A percentile compares a stretch with the other conserved stretches of the same genome.
Evolutionary conservation across 2,888 invertebrate genomes (phyloP).

Genomic region (Oligia strigilis): DNA sequence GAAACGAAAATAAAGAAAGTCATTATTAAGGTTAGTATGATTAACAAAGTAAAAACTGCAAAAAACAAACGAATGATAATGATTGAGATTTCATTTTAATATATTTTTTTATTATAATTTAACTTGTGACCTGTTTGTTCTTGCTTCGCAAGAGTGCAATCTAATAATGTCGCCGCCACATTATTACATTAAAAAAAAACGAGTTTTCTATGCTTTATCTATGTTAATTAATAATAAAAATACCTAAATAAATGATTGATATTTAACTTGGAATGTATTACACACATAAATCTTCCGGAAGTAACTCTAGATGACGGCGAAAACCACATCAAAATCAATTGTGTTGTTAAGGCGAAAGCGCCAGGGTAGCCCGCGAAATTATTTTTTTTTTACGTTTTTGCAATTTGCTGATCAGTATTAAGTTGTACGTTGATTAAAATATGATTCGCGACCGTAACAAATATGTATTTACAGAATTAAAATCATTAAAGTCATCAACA

Average conservation of each 20-base stretch:
- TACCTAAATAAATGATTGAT: neutral
- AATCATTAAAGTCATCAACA: too few relatives aligned
- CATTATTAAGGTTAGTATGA: neutral
- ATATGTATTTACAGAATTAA: too few relatives aligned
- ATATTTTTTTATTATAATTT: neutral
- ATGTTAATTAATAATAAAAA: too few relatives aligned
- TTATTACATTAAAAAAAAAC: too few relatives aligned
- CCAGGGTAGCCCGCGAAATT: too few relatives aligned
- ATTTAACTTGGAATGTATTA: neutral
- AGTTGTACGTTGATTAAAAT: too few relatives aligned
- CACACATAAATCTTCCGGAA: neutral
- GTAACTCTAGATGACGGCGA: neutral
- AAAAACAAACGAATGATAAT: neutral
- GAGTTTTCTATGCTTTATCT: neutral
- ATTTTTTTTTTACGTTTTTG: too few relatives aligned
- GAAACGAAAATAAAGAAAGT: slow-evolving; percentile 71
- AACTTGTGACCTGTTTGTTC: neutral
- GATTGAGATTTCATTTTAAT: neutral
- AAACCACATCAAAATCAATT: neutral
- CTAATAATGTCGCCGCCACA: neutral
- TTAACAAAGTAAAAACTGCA: neutral
- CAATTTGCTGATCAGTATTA: too few relatives aligned
- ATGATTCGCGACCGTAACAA: too few relatives aligned
- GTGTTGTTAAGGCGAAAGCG: neutral
- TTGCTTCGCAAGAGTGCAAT: neutral